Conservation (phyloP, 2,888 invertebrate genomes). For the Cantharis lateralis region DNA sequence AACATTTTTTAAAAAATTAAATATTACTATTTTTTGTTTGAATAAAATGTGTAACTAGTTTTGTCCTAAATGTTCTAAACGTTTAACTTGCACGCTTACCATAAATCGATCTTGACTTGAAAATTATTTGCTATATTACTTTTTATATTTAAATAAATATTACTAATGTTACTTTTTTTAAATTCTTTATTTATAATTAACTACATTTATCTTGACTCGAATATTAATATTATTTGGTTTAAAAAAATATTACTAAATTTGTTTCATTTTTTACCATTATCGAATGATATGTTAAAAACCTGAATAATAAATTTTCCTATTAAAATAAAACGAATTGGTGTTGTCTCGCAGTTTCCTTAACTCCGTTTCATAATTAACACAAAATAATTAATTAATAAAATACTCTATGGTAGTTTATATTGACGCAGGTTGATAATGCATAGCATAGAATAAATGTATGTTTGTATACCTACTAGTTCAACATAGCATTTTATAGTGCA, state of each 20-base stretch:
- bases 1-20: not conserved
- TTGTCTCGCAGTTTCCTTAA: not conserved
- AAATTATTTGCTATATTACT: not conserved
- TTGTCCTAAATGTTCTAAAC: conserved; percentile 2
- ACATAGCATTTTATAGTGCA: not conserved
- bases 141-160: conserved; percentile 4
- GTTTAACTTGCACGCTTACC: not conserved
- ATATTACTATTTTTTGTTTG: not conserved
- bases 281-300: not conserved
- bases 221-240: not conserved
- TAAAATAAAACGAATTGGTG: not conserved
- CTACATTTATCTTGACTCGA: not conserved
- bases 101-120: not conserved
- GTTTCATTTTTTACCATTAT: not conserved
- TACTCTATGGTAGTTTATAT: not conserved
- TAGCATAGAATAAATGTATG: not conserved
- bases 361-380: not conserved
- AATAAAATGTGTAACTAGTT: conserved; percentile 3
- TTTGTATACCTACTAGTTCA: not conserved
- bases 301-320: not conserved
- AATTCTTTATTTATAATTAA: not conserved
- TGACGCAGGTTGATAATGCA: not conserved
- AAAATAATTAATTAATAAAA: not conserved
- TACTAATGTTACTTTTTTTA: not conserved
- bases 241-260: not conserved